Evolutionary conservation across 2,113 vertebrate species (phyloP), one percentile per base, ranked within the genome.

Genomic region (Gallinago jamesoni): DNA sequence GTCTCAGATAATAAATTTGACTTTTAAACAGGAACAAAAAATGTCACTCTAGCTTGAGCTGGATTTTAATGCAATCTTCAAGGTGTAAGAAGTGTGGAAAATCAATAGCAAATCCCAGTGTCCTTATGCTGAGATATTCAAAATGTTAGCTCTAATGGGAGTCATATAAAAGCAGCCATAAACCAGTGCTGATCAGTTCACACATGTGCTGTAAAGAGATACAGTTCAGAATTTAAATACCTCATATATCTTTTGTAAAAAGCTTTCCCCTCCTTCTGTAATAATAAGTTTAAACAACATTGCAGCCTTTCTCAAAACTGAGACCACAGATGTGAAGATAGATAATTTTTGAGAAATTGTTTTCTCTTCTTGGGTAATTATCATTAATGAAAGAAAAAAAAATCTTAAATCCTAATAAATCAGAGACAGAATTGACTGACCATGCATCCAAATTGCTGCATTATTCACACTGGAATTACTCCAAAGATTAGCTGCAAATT

Each of bases 381-480:
- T 96, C 98, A 96, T 97, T 98, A 98, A 98, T 98, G 97, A 98
- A 98, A 97, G 92, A 93, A 98, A 98, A 93, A 95, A 97, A 97
- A 82, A 64, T 96, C 92, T 97, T 98, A 98, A 98, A 98, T 98
- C 93, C 96, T 98, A 98, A 98, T 98, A 98, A 98, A 98, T 98
- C 97, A 98, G 95, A 84, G 67, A 67, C 75, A 97, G 97, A 98
- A 98, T 95, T 98, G 98, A 98, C 97, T 98, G 97, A 97, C 98
- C 98, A 97, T 98, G 98, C 98, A 98, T 98, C 96, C 96, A 98
- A 98, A 98, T 98, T 98, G 94, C 97, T 97, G 96, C 95, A 98
- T 98, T 98, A 98, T 98, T 98, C 98, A 98, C 98, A 98, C 95
- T 97, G 97, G 97, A 98, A 98, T 98, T 98, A 98, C 97, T 98